Conservation (phyloP, 1,140 invertebrate genomes). For the Amphibalanus amphitrite region DNA sequence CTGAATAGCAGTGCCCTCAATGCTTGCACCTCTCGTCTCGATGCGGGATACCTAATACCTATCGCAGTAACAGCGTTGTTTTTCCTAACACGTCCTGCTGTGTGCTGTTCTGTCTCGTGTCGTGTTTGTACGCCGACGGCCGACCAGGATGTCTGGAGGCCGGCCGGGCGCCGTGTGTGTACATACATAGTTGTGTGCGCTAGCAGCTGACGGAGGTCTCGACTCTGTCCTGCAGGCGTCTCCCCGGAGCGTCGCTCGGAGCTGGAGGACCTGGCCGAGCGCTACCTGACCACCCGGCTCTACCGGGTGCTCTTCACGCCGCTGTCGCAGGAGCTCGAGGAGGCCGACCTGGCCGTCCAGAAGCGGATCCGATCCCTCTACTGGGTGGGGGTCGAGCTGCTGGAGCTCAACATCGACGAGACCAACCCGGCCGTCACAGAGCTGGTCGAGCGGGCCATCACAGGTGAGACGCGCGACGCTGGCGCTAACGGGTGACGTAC, state of each 20-base stretch:
- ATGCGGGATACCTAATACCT: too few relatives aligned
- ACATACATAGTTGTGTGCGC: too few relatives aligned
- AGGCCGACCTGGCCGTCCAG: conserved; percentile 79
- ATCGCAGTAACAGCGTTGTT: too few relatives aligned
- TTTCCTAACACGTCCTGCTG: too few relatives aligned
- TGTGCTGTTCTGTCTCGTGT: too few relatives aligned
- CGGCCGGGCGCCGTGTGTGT: too few relatives aligned
- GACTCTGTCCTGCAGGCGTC: conserved; percentile 39
- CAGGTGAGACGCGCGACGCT: conserved; percentile 17
- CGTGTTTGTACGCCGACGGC: too few relatives aligned
- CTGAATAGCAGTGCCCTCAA: too few relatives aligned
- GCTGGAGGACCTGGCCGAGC: conserved; percentile 77
- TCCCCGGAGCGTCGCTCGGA: conserved; percentile 53
- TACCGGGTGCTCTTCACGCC: conserved; percentile 74
- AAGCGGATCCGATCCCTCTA: conserved; percentile 67
- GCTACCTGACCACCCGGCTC: conserved; percentile 67
- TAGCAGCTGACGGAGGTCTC: too few relatives aligned
- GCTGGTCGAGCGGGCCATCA: conserved; percentile 78
- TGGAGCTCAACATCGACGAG: conserved; percentile 80
- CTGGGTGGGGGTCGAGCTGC: conserved; percentile 85
- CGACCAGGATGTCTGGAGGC: neutral
- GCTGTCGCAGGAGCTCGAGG: conserved; percentile 69
- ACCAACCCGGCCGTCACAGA: conserved; percentile 60
- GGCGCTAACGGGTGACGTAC: too few relatives aligned
- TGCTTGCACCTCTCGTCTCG: too few relatives aligned